Base-by-base conservation (phyloP, 2,888 invertebrate genomes). In the Brachylomia viminalis region DNA sequence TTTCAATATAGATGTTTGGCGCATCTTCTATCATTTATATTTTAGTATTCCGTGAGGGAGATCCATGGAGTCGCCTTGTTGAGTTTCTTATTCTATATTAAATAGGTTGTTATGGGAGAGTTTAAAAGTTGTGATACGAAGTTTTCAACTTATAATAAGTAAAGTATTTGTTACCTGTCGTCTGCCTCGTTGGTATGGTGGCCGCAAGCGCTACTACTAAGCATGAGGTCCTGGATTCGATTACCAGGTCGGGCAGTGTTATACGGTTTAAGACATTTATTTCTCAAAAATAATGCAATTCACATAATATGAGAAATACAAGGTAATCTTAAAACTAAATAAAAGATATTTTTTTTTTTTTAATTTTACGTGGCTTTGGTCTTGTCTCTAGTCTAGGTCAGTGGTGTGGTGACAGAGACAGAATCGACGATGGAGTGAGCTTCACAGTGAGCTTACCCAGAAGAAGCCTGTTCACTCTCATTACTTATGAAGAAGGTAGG, bases 1-100 rank as follows among this genome's bases (percentile, higher is more conserved):
- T 95, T 95, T 94, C 92, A 94, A 95, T 95, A 94, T 93, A 94
- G 93, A 95, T 94, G 93, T 94, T 95, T 93, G 92, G 93, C 92
- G 93, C 93, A 94, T 94, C 91, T 93, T 91, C 91, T 92, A 92
- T 92, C 92, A 94, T 94, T 94, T 94, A 93, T 93, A 93, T 93
- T 93, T 93, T 91, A 92, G 92, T 90, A 92, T 91, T 92, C 84
- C 84, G 91, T 87, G 82, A 78, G 82, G 30, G 73, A 75, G 54
- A 81, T 68, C 61, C 13, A 38, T 89, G 83, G 92, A 93, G 91
- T 75, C 49, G 89, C 54, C 56, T 65, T 75, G 58, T 70, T 45
- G 17, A 52, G 27, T 61, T 75, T 62, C 13, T 76, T 75, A 30
- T 71, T 72, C 13, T 66, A 13, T 65, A 59, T 68, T 58, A 45